Conservation (phyloP, 2,797 vertebrate genomes). For the Glossophaga mutica region DNA sequence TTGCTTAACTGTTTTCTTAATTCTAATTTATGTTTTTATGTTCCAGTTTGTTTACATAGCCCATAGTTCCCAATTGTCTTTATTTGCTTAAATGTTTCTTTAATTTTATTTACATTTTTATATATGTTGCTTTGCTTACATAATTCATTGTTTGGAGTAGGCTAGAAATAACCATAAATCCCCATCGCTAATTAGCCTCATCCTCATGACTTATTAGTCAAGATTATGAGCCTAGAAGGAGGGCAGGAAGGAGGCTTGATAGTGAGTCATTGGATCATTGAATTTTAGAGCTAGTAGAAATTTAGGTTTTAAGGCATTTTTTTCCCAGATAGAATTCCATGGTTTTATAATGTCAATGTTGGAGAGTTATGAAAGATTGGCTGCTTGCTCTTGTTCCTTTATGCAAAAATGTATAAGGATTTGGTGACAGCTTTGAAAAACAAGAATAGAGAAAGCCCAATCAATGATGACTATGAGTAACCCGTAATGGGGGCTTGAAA, state of each 20-base stretch:
- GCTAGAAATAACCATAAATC: constrained; percentile 73
- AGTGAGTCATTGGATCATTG: constrained; percentile 57
- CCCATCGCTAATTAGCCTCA: constrained; percentile 66
- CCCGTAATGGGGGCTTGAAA: constrained; percentile 43
- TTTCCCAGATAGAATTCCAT: constrained; percentile 42
- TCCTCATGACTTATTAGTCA: constrained; percentile 73
- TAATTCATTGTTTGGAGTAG: constrained; percentile 67
- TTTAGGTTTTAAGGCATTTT: constrained; percentile 23
- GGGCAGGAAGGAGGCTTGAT: constrained; percentile 45
- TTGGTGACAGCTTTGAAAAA: constrained; percentile 64
- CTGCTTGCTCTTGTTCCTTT: constrained; percentile 20
- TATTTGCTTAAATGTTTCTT: constrained; percentile 75
- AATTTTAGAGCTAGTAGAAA: constrained; percentile 55
- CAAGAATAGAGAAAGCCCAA: constrained; percentile 57
- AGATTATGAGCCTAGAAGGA: constrained; percentile 69
- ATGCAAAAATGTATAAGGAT: constrained; percentile 32
- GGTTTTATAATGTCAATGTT: background rate
- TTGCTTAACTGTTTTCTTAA: constrained; percentile 75
- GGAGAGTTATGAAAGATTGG: constrained; percentile 29
- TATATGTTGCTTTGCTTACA: constrained; percentile 67
- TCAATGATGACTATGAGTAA: constrained; percentile 40
- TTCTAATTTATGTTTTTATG: constrained; percentile 76
- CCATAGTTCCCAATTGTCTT: constrained; percentile 72
- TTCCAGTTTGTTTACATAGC: constrained; percentile 69
- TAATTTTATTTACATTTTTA: constrained; percentile 75